These are phyloP conservation scores for Malthinus flaveolus DNA, from an alignment of 2,888 invertebrate genomes.

Conservation along the genomic window DNA sequence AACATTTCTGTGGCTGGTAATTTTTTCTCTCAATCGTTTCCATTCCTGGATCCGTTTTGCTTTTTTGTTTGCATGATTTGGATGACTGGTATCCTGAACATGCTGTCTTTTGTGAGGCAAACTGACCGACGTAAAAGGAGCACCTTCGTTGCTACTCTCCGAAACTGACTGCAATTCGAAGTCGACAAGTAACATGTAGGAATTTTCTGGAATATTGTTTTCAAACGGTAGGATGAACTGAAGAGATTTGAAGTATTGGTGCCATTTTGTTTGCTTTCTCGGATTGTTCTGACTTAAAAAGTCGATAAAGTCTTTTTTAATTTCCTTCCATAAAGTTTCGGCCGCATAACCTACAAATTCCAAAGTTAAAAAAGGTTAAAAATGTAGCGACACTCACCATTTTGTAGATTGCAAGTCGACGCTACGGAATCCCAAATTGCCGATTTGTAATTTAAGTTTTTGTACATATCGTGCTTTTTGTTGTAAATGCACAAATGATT, in stretches of 20 bases:
- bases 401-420: conserved; percentile 1
- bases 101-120: not conserved
- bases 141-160: too few species aligned
- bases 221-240: too few species aligned
- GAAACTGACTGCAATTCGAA: too few species aligned
- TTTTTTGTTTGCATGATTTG: not conserved
- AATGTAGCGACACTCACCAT: conserved; percentile 2
- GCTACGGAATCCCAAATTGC: conserved; percentile 10
- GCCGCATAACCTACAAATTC: conserved; percentile 3
- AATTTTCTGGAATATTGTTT: too few species aligned
- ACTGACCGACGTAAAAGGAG: too few species aligned
- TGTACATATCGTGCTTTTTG: conserved; percentile 3
- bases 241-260: too few species aligned
- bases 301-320: too few species aligned
- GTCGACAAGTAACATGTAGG: too few species aligned
- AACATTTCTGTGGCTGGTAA: not conserved
- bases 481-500: conserved; percentile 9
- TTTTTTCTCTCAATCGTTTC: not conserved
- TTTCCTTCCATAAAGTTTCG: not conserved
- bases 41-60: not conserved
- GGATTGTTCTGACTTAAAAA: too few species aligned
- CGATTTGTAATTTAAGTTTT: not conserved
- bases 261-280: too few species aligned
- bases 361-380: not conserved
- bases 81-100: not conserved